phyloP scores from a whole-genome alignment of 2,797 vertebrate species.

The Typhlichthys eigenmanni region DNA sequence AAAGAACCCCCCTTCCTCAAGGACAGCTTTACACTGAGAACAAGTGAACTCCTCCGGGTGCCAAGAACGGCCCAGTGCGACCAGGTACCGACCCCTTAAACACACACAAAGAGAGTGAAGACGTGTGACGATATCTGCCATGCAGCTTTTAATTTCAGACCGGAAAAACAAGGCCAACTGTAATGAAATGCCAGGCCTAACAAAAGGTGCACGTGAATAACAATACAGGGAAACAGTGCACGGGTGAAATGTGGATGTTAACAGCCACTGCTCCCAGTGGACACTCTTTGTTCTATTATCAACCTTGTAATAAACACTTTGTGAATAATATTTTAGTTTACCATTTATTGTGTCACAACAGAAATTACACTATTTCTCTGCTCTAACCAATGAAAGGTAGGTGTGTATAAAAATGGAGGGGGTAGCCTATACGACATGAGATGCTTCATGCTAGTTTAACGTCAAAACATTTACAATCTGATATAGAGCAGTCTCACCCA shows the following conservation, averaged over 20 bases:
- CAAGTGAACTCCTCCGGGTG: constrained; percentile 97
- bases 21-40: constrained; percentile 88
- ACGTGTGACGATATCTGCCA: constrained; percentile 18
- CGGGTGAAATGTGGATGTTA: constrained; percentile 7
- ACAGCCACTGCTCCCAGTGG: constrained; percentile 2
- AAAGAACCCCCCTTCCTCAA: constrained; percentile 97
- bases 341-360: no score
- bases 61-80: constrained; percentile 93
- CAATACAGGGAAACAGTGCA: constrained; percentile 19
- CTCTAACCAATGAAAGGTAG: no score
- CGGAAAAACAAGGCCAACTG: constrained; percentile 15
- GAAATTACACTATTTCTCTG: no score
- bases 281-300: not conserved
- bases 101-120: constrained; percentile 1
- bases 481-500: constrained; percentile 51
- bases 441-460: not conserved
- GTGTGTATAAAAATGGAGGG: no score
- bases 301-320: not conserved
- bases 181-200: constrained; percentile 37
- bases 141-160: constrained; percentile 28
- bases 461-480: not conserved
- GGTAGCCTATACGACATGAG: no score
- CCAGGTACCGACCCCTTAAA: constrained; percentile 91
- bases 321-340: no score
- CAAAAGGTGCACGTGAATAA: constrained; percentile 17